Percentiles rank a stretch among this genome's conserved stretches.
These are phyloP conservation scores for Onthophagus taurus DNA, from an alignment of 1,140 invertebrate genomes.

Conservation along the genomic window DNA sequence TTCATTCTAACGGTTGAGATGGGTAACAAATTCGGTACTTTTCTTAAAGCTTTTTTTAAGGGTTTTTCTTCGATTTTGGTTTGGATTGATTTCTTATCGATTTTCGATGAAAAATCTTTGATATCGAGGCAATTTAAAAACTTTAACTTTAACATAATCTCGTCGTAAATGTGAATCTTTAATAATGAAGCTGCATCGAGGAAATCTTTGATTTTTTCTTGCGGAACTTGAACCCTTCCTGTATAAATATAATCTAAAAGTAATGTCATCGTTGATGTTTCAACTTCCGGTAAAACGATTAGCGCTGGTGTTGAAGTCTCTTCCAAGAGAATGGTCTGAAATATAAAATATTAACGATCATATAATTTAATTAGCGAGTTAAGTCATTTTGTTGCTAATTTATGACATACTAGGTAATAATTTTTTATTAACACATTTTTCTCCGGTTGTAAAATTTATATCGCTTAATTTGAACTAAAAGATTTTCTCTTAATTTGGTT, in stretches of 20 bases:
- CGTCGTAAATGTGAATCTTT: constrained; percentile 27
- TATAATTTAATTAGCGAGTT: no score
- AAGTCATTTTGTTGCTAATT: no score
- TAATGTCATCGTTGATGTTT: constrained; percentile 28
- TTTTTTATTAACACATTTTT: no score
- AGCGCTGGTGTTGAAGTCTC: constrained; percentile 22
- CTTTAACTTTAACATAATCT: no score
- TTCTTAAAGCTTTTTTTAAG: constrained; percentile 15
- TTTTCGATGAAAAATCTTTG: no score
- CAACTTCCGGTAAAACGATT: constrained; percentile 31
- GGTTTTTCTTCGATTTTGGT: no score
- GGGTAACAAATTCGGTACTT: constrained; percentile 30
- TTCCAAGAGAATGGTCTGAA: constrained; percentile 28
- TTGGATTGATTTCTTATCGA: no score
- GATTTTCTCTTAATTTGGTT: no score
- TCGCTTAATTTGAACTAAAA: no score
- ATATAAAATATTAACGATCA: constrained; percentile 10
- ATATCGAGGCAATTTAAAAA: no score
- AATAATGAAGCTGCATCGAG: constrained; percentile 24
- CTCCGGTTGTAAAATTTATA: no score
- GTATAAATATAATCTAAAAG: constrained; percentile 37
- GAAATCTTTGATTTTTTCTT: constrained; percentile 30
- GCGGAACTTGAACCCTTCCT: constrained; percentile 26
- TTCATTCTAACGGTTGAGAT: constrained; percentile 17
- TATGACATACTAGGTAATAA: no score